These are phyloP conservation scores for Cheilosia grossa DNA, from an alignment of 2,888 invertebrate species.

Conservation along the genomic window DNA sequence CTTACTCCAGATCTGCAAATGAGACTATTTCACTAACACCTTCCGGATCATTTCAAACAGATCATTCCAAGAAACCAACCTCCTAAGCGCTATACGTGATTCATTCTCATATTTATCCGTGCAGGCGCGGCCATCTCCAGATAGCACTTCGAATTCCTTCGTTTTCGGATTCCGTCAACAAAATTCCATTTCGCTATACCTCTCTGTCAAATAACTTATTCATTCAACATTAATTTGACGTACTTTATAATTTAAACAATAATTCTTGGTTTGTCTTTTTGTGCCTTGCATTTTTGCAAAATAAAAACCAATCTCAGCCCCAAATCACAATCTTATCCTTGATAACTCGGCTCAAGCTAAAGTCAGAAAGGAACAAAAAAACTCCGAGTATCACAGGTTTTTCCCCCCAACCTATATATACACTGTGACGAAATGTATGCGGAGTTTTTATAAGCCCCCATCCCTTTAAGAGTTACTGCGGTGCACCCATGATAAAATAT, in stretches of 20 bases:
- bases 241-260: constrained; percentile 55
- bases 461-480: constrained; percentile 51
- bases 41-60: background rate
- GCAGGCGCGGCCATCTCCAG: too few relatives aligned
- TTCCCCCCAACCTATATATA: background rate
- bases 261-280: constrained; percentile 23
- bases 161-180: background rate
- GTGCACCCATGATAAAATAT: constrained; percentile 72
- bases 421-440: constrained; percentile 40
- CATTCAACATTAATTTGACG: constrained; percentile 61
- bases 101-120: background rate
- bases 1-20: background rate
- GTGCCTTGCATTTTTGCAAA: constrained; percentile 10
- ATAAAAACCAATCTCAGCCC: constrained; percentile 6
- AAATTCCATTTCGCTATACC: constrained; percentile 12
- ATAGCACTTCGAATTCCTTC: background rate
- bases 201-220: constrained; percentile 35
- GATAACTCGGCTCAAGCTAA: constrained; percentile 8
- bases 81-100: background rate
- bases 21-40: background rate
- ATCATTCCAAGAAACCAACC: background rate
- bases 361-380: constrained; percentile 13
- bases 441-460: constrained; percentile 40
- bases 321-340: constrained; percentile 19
- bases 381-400: constrained; percentile 42